Conservation (phyloP, 37 sponge, comb jelly and placozoan genomes). For the Beroe ovata region DNA sequence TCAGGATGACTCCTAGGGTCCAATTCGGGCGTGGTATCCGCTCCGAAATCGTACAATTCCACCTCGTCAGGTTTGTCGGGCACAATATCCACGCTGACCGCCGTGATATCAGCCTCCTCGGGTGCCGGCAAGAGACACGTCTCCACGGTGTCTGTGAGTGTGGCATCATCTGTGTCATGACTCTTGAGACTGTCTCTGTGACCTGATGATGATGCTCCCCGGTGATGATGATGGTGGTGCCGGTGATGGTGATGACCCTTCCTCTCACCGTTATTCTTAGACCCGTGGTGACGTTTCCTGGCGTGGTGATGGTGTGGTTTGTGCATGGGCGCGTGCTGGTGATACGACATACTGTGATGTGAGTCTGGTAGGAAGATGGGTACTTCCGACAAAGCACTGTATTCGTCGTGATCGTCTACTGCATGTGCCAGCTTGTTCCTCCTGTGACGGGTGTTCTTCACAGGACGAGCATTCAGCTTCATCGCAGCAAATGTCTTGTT, state of each 20-base stretch:
- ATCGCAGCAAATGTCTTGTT: constrained; percentile 53
- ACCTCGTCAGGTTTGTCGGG: constrained; percentile 45
- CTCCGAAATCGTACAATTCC: constrained; percentile 58
- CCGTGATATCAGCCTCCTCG: background rate
- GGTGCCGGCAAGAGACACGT: background rate
- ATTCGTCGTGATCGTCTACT: constrained; percentile 31
- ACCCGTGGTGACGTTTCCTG: background rate
- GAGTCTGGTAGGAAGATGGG: constrained; percentile 20
- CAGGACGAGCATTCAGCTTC: constrained; percentile 60
- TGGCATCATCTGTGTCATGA: background rate
- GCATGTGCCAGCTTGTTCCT: constrained; percentile 48
- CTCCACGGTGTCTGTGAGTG: background rate
- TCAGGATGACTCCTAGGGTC: constrained; percentile 57
- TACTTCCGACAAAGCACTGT: constrained; percentile 3
- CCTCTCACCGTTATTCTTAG: background rate
- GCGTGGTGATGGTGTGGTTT: constrained; percentile 53
- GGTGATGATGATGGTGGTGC: constrained; percentile 42
- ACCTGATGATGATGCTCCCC: background rate
- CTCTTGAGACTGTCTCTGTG: background rate
- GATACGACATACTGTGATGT: constrained; percentile 53
- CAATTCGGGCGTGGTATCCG: background rate
- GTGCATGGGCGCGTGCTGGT: constrained; percentile 54
- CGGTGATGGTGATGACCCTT: constrained; percentile 6
- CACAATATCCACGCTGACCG: background rate
- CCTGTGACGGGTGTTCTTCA: background rate